A percentile compares a stretch with the other conserved stretches of the same genome.
Evolutionary conservation across 2,113 vertebrate species (phyloP).

Genomic region (Aegithalos caudatus): DNA sequence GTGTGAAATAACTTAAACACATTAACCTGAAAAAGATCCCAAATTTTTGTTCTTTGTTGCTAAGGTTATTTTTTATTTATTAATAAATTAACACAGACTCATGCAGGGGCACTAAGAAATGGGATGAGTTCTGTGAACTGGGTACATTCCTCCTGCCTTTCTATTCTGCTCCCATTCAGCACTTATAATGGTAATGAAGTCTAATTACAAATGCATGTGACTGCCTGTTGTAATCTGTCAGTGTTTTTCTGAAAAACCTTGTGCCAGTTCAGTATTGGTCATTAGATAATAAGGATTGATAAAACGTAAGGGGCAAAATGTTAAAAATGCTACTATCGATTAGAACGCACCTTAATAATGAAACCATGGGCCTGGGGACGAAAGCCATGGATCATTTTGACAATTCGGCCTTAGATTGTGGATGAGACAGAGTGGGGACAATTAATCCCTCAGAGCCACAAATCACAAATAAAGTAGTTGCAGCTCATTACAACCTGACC

Average conservation of each 20-base stretch:
- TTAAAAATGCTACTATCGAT: constrained; percentile 85
- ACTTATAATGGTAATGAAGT: constrained; percentile 84
- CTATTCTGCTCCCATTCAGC: constrained; percentile 69
- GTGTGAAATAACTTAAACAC: not conserved
- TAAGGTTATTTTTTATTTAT: not conserved
- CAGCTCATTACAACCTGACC: constrained; percentile 83
- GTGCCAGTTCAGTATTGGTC: constrained; percentile 75
- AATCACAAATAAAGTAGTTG: constrained; percentile 82
- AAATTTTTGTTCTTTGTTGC: not conserved
- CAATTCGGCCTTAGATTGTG: constrained; percentile 77
- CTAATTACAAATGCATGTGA: constrained; percentile 89
- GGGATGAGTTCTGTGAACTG: not conserved
- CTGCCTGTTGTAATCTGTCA: constrained; percentile 74
- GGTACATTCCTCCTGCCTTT: constrained; percentile 25
- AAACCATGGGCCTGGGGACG: constrained; percentile 77
- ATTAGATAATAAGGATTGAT: constrained; percentile 89
- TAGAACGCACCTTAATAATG: constrained; percentile 82
- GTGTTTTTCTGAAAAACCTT: constrained; percentile 72
- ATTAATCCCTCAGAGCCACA: constrained; percentile 86
- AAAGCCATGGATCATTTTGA: constrained; percentile 85
- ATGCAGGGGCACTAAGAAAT: not conserved
- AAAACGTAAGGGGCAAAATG: constrained; percentile 80
- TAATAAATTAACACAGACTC: not conserved
- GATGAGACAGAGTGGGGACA: constrained; percentile 82
- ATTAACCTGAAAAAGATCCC: not conserved